Conservation (phyloP, 2,888 invertebrate genomes). For the Protophormia terraenovae region DNA sequence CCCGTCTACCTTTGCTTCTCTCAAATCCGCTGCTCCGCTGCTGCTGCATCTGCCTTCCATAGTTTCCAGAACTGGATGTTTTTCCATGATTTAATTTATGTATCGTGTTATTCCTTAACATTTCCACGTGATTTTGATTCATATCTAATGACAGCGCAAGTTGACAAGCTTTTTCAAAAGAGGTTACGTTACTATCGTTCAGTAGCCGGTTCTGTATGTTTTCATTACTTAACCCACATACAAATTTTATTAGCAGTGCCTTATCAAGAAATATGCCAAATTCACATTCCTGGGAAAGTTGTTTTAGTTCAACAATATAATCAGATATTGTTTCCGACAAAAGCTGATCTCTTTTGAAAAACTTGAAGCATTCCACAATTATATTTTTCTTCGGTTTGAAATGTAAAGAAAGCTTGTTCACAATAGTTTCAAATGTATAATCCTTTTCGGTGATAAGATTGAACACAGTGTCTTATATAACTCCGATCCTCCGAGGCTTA, state of each 20-base stretch:
- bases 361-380: background rate
- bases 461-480: slow-evolving; percentile 5
- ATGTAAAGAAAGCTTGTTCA: background rate
- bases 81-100: no score
- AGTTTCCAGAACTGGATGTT: no score
- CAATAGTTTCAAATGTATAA: background rate
- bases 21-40: no score
- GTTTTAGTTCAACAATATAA: slow-evolving; percentile 1
- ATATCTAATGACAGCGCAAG: slow-evolving; percentile 10
- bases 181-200: background rate
- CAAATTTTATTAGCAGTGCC: slow-evolving; percentile 1
- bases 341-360: slow-evolving; percentile 26
- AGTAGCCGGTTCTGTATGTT: background rate
- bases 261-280: background rate
- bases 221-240: slow-evolving; percentile 3
- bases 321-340: background rate
- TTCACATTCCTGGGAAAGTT: background rate
- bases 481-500: slow-evolving; percentile 4
- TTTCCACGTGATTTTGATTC: background rate
- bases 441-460: slow-evolving; percentile 3
- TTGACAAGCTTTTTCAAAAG: slow-evolving; percentile 25
- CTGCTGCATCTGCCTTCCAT: no score
- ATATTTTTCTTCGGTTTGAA: slow-evolving; percentile 15
- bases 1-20: no score
- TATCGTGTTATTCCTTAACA: background rate